Evolutionary conservation across 2,113 vertebrate species (phyloP), one percentile per base, ranked within the genome.

Genomic region (Leiothrix lutea): DNA sequence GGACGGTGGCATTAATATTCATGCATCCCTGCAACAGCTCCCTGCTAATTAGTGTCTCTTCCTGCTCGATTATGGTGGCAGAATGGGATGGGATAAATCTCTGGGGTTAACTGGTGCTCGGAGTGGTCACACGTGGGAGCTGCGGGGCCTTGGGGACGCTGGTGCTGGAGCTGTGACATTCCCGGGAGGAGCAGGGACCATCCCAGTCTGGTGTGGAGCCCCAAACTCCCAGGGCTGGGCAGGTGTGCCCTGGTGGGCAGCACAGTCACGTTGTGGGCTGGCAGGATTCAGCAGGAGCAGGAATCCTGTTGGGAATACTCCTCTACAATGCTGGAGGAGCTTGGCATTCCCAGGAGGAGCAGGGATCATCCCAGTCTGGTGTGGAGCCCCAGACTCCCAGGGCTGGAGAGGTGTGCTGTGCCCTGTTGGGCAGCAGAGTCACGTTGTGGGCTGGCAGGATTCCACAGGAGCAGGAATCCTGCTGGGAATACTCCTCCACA

Each of bases 1-100:
- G 91, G 90, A 92, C 96, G 92, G 64, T 88, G 69, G 74, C 57
- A 94, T 94, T 96, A 97, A 97, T 97, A 97, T 97, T 95, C 94
- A 95, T 97, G 90, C 66, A 72, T 62, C 67, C 82, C 86, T 96
- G 85, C 86, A 80, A 87, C 80, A 75, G 86, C 94, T 47, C 93
- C 13, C 44, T 74, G 94, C 91, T 96, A 92, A 94, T 95, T 92
- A 91, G 80, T 56, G 72, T 25, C 77, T 84, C 48, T 78, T 74
- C 87, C 80, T 79, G 69, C 92, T 53, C 38, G 13, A 4, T 91
- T 29, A 18, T 1, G 45, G 86, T 48, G 90, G 77, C 88, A 70
- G 13, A 53, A 36, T 6, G 83, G 88, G 88, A 6, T 22, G 66
- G 69, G 80, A 47, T 22, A 4, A 33, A 24, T 79, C 75, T 40